phyloP scores from a whole-genome alignment of 1,140 invertebrate genomes.

The Matsumurasca onukii region DNA sequence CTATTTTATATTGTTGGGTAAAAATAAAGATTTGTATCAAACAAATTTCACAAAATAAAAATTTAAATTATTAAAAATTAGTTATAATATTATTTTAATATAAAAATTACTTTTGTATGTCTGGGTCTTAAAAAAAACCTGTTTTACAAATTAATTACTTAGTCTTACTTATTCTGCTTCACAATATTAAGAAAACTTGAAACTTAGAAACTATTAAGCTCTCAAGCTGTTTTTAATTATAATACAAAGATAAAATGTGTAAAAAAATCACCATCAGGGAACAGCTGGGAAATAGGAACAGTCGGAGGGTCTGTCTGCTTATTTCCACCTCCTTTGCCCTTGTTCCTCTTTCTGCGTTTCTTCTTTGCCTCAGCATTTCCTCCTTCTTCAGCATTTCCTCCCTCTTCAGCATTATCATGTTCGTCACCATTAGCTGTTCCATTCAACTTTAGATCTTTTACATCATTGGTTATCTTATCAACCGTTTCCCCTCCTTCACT shows the following conservation, averaged over 20 bases:
- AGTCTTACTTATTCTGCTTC: too few relatives aligned
- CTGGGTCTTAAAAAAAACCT: background rate
- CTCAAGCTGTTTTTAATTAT: background rate
- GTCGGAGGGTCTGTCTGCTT: conserved; percentile 82
- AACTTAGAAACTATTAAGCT: conserved; percentile 3
- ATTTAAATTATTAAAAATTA: too few relatives aligned
- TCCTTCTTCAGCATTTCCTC: conserved; percentile 43
- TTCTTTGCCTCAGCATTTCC: conserved; percentile 44
- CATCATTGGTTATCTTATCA: conserved; percentile 22
- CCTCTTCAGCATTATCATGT: conserved; percentile 44
- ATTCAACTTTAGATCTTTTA: conserved; percentile 33
- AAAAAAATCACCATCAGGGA: conserved; percentile 68
- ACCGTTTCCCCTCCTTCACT: conserved; percentile 45
- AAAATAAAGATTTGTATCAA: background rate
- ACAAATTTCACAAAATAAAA: too few relatives aligned
- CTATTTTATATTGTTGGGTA: background rate
- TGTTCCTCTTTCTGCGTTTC: conserved; percentile 48
- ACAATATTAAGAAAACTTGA: background rate
- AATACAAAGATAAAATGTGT: background rate
- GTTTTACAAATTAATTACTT: too few relatives aligned
- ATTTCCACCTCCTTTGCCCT: conserved; percentile 50
- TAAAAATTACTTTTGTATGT: background rate
- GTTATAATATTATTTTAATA: background rate
- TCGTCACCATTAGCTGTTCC: too few relatives aligned
- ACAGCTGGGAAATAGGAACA: conserved; percentile 83